These are phyloP conservation scores for Eumacrocentrus americanus DNA, from an alignment of 2,888 invertebrate species.

Conservation along the genomic window DNA sequence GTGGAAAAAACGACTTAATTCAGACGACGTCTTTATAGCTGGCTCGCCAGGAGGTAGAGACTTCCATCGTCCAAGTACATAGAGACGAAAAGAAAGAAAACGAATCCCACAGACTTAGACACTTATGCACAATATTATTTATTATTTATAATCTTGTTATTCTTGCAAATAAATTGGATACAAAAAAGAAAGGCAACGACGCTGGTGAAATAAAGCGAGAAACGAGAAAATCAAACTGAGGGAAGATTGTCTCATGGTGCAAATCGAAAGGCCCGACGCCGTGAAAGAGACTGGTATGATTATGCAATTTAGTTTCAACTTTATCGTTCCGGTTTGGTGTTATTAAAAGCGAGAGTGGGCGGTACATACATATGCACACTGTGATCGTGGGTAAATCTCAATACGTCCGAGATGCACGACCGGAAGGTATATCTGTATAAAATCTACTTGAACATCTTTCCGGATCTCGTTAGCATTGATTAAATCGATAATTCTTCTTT, in stretches of 20 bases:
- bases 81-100: background rate
- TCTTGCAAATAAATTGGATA: slow-evolving; percentile 5
- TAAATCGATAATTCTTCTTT: too few relatives aligned
- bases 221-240: slow-evolving; percentile 4
- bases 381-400: background rate
- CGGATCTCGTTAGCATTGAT: background rate
- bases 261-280: slow-evolving; percentile 9
- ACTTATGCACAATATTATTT: slow-evolving; percentile 28
- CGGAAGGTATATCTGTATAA: background rate
- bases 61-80: background rate
- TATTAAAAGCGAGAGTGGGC: slow-evolving; percentile 57
- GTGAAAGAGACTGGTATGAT: slow-evolving; percentile 46
- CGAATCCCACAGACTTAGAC: background rate
- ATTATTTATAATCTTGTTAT: slow-evolving; percentile 39
- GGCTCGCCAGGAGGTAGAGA: background rate
- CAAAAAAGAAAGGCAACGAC: slow-evolving; percentile 3
- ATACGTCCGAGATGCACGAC: background rate
- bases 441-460: background rate
- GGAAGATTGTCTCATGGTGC: slow-evolving; percentile 6
- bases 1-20: background rate
- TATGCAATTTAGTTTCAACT: slow-evolving; percentile 58
- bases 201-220: background rate
- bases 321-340: slow-evolving; percentile 55
- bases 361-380: slow-evolving; percentile 20
- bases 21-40: background rate